Evolutionary conservation across 2,113 vertebrate species (phyloP).

Genomic region (Sphyrna mokarran): DNA sequence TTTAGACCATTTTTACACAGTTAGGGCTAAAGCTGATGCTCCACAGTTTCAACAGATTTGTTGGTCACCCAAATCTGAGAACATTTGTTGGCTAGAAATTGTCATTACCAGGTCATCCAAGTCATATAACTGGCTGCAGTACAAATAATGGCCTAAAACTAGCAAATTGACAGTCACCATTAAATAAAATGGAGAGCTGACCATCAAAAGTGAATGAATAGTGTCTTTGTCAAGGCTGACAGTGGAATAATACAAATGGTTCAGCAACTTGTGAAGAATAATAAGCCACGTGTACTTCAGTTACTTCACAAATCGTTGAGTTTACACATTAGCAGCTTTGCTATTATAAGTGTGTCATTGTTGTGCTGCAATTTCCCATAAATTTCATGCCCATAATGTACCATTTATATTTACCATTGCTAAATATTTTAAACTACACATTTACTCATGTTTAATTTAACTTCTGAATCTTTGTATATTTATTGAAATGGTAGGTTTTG

Average conservation of each 20-base stretch:
- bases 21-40: not conserved
- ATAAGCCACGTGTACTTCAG: not conserved
- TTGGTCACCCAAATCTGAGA: not conserved
- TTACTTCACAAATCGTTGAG: not conserved
- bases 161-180: not conserved
- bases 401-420: not conserved
- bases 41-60: not conserved
- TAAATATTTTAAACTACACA: not conserved
- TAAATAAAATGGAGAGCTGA: not conserved
- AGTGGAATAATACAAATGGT: not conserved
- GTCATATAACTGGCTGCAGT: not conserved
- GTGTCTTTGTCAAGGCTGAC: not conserved
- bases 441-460: not conserved
- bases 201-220: not conserved
- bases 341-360: not conserved
- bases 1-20: not conserved
- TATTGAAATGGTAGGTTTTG: constrained; percentile 62
- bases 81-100: not conserved
- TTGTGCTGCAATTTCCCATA: not conserved
- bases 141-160: not conserved
- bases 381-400: not conserved
- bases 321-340: not conserved
- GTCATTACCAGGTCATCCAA: not conserved
- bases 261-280: not conserved
- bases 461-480: constrained; percentile 37